These are phyloP conservation scores for Motacilla tschutschensis DNA, from an alignment of 2,113 vertebrate genomes.

Conservation along the genomic window DNA sequence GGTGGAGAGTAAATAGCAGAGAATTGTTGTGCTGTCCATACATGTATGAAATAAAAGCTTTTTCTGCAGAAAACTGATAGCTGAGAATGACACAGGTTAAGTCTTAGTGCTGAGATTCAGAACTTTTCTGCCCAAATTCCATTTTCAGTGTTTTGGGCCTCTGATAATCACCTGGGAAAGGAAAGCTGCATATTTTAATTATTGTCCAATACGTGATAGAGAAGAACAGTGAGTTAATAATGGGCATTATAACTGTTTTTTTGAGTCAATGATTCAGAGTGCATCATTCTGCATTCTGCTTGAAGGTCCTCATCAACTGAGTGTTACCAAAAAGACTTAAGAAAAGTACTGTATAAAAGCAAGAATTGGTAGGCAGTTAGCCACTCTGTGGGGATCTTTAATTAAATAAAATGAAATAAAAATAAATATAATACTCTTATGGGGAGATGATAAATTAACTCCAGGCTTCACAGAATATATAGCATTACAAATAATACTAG, in stretches of 20 bases:
- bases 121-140: not conserved
- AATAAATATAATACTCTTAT: not conserved
- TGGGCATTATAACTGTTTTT: not conserved
- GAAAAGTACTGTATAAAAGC: not conserved
- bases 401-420: not conserved
- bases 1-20: not conserved
- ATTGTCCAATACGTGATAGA: not conserved
- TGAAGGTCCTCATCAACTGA: not conserved
- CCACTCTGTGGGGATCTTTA: not conserved
- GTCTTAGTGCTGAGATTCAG: not conserved
- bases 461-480: not conserved
- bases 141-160: not conserved
- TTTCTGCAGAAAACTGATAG: not conserved
- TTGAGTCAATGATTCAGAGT: not conserved
- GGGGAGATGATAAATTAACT: not conserved
- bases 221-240: not conserved
- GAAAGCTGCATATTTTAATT: not conserved
- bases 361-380: not conserved
- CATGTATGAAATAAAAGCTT: not conserved
- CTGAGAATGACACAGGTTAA: not conserved
- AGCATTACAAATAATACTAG: not conserved
- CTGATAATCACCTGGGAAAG: not conserved
- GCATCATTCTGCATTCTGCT: not conserved
- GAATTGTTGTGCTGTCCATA: not conserved
- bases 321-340: not conserved